Evolutionary conservation across 2,113 vertebrate genomes (phyloP).

Genomic region (Canis aureus): DNA sequence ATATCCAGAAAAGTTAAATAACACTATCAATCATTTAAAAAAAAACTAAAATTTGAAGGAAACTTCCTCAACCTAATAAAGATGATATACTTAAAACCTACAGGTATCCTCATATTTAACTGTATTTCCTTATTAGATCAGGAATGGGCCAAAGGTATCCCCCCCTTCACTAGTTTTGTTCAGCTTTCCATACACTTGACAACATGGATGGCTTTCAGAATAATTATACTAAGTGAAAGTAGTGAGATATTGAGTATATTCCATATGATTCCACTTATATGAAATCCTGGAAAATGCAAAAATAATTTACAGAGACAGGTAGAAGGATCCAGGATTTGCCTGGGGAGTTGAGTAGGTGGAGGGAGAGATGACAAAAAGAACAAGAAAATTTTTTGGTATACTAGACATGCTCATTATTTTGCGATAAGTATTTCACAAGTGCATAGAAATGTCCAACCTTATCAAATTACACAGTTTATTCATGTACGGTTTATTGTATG

Average conservation of each 20-base stretch:
- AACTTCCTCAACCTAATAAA: neutral
- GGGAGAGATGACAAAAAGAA: neutral
- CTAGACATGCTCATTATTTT: neutral
- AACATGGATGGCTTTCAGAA: neutral
- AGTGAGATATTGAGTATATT: neutral
- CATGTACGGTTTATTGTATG: neutral
- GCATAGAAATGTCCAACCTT: neutral
- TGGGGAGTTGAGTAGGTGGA: neutral
- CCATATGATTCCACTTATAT: neutral
- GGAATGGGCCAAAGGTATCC: neutral
- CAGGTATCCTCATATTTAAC: neutral
- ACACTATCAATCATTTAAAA: too few species aligned
- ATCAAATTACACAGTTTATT: neutral
- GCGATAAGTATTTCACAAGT: neutral
- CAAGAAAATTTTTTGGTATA: neutral
- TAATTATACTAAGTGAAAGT: neutral
- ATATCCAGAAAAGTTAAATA: too few species aligned
- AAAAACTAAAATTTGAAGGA: neutral
- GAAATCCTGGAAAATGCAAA: neutral
- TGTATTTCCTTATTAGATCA: neutral
- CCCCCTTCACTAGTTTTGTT: neutral
- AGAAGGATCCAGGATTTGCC: neutral
- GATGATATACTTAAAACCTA: neutral
- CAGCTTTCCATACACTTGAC: neutral
- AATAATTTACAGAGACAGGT: neutral